phyloP scores from a whole-genome alignment of 2,113 vertebrate species.

The Dromiciops gliroides region DNA sequence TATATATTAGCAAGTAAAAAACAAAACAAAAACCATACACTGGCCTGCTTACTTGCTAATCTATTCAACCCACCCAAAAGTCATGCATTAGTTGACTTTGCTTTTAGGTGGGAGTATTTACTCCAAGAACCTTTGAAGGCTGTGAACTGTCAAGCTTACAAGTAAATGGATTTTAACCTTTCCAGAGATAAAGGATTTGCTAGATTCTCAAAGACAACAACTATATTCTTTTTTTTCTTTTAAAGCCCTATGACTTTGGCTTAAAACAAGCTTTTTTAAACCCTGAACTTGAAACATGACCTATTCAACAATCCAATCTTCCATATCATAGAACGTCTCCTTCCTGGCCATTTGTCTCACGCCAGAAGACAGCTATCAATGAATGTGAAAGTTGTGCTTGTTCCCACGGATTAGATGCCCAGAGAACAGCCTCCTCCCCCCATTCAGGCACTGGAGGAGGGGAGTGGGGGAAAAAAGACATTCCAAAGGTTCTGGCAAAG shows the following conservation, averaged over 20 bases:
- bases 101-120: constrained; percentile 4
- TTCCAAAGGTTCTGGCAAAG: neutral
- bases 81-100: constrained; percentile 41
- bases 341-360: neutral
- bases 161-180: constrained; percentile 71
- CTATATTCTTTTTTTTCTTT: constrained; percentile 51
- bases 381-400: neutral
- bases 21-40: neutral
- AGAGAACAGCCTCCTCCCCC: neutral
- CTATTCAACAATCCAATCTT: constrained; percentile 33
- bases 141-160: constrained; percentile 60
- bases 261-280: constrained; percentile 51
- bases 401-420: constrained; percentile 6
- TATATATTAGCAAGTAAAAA: constrained; percentile 25
- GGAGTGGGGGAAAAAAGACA: neutral
- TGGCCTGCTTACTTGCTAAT: neutral
- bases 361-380: neutral
- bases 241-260: constrained; percentile 56
- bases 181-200: constrained; percentile 44
- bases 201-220: constrained; percentile 59
- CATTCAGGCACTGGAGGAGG: accelerated
- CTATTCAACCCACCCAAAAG: constrained; percentile 41
- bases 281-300: constrained; percentile 33
- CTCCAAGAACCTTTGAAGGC: constrained; percentile 12
- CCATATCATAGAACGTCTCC: neutral